phyloP scores from a whole-genome alignment of 2,888 invertebrate species.

The Plutella xylostella region DNA sequence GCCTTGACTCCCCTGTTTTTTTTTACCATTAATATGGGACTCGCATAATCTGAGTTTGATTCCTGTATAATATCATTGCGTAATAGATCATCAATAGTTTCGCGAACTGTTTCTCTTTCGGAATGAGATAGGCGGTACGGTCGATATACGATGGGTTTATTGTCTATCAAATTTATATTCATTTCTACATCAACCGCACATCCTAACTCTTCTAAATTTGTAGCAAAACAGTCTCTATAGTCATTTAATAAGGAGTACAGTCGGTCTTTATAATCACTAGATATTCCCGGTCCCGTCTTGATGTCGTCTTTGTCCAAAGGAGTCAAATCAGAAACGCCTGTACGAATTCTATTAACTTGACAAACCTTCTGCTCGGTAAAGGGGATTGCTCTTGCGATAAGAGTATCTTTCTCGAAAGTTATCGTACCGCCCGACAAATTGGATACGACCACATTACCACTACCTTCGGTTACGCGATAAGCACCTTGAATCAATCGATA shows the following conservation, averaged over 20 bases:
- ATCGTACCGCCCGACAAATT: neutral
- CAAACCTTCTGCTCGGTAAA: constrained; percentile 5
- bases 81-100: constrained; percentile 17
- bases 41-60: constrained; percentile 18
- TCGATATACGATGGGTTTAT: constrained; percentile 18
- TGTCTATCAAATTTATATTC: constrained; percentile 15
- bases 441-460: constrained; percentile 12
- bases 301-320: constrained; percentile 10
- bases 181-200: constrained; percentile 13
- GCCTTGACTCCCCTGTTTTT: constrained; percentile 20
- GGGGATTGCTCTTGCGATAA: constrained; percentile 10
- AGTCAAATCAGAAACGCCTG: constrained; percentile 4
- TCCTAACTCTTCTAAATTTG: constrained; percentile 15
- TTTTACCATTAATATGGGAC: constrained; percentile 18
- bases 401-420: constrained; percentile 4
- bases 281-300: constrained; percentile 7
- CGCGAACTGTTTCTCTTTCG: constrained; percentile 16
- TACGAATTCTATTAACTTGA: constrained; percentile 9
- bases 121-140: too few species aligned
- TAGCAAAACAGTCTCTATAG: constrained; percentile 15
- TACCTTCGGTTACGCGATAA: constrained; percentile 11
- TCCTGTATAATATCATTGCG: constrained; percentile 18
- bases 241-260: constrained; percentile 10
- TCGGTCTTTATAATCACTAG: neutral
- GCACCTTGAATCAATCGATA: constrained; percentile 14